A percentile compares a stretch with the other conserved stretches of the same genome.
Evolutionary conservation across 2,888 invertebrate genomes (phyloP).

Genomic region (Nebria brevicollis): DNA sequence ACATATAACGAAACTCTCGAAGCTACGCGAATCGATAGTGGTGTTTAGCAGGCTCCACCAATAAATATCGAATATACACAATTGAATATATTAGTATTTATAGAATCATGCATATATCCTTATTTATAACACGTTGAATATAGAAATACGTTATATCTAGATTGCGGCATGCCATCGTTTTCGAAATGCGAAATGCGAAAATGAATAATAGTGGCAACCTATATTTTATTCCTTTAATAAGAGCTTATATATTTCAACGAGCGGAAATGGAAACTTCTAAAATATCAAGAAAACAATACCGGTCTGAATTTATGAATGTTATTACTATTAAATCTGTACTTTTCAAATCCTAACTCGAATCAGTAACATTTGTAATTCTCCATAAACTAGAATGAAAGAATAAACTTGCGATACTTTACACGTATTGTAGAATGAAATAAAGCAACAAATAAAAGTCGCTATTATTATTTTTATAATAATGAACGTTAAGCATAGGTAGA

Average conservation of each 20-base stretch:
- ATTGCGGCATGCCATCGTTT: not conserved
- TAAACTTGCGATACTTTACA: too few species aligned
- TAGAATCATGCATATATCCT: too few species aligned
- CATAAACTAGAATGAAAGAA: not conserved
- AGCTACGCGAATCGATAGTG: too few species aligned
- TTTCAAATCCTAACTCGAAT: not conserved
- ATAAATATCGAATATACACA: too few species aligned
- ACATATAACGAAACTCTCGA: too few species aligned
- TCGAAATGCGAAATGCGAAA: not conserved
- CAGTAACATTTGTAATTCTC: not conserved
- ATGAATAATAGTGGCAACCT: not conserved
- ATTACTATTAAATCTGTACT: not conserved
- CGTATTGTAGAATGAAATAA: not conserved
- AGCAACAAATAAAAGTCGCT: slow-evolving; percentile 4
- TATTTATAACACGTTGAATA: too few species aligned
- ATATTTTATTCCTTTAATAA: not conserved
- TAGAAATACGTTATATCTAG: too few species aligned
- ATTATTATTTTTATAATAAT: slow-evolving; percentile 4
- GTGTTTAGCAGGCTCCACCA: too few species aligned
- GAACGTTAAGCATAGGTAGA: not conserved
- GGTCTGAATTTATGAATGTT: not conserved
- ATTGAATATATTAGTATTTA: not conserved
- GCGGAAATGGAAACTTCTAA: not conserved
- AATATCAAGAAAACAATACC: not conserved
- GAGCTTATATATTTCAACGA: not conserved